Base-by-base conservation (phyloP, 2,113 vertebrate genomes). In the Poecilia latipinna region DNA sequence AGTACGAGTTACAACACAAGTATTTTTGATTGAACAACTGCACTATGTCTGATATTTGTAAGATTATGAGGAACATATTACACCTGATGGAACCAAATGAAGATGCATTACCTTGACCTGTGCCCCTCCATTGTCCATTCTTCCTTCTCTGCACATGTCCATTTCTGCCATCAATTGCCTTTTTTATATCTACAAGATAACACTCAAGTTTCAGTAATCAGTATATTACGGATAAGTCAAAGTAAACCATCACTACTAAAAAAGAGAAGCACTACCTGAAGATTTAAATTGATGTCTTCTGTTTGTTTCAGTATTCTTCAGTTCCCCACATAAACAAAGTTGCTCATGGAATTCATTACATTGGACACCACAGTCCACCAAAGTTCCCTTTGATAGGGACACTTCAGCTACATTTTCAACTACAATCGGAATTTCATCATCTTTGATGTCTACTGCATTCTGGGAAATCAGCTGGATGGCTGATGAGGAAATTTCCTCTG, bases 331-430 rank as follows among this genome's bases (percentile, higher is more conserved):
- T 0, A 0, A 0, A 54, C 82, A 90, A 7, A n/a, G 65, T 0
- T 1, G 3, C 15, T 80, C 67, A 22, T 65, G 64, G 3, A 86
- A 8, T 12, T 54, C 11, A 1, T 29, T 68, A 54, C 88, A 92
- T 82, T 91, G 91, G 24, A 79, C 12, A 0, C 87, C 87, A 84
- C 74, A 81, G 63, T 88, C 86, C 54, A 88, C 79, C 1, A 87
- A 62, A 12, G 68, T 75, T 0, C 71, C 72, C 68, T 80, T 91
- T 3, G 75, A 68, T 2, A 42, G 83, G 1, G 78, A 75, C 29
- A 72, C 37, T 4, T 10, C 32, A 0, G 24, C 15, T 0, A 4
- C 65, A 8, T 5, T 65, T 33, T 70, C 74, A 5, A 48, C n/a
- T 3, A 22, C 2, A 17, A 35, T 3, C 0, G 28, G 70, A n/a